Percentiles rank a stretch among this genome's conserved stretches.
Evolutionary conservation across 1,140 invertebrate species (phyloP).

Genomic region (Zaprionus gabonicus): DNA sequence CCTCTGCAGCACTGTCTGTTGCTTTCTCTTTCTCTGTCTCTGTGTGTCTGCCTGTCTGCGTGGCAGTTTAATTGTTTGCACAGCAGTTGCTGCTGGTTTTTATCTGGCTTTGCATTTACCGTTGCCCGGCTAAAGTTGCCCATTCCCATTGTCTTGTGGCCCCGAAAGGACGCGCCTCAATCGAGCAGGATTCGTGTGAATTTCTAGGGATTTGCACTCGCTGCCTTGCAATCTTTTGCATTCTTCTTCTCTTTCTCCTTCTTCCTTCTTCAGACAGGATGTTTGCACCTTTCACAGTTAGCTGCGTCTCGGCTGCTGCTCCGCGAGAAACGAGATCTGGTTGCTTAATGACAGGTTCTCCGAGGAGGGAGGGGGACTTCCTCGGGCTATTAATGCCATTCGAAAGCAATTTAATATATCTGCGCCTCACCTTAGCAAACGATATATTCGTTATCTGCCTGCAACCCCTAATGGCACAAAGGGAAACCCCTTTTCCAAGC

Average conservation of each 20-base stretch:
- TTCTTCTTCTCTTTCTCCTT: conserved; percentile 29
- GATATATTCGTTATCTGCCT: conserved; percentile 16
- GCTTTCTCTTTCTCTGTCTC: conserved; percentile 5
- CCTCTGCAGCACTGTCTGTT: neutral
- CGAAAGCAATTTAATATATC: conserved; percentile 76
- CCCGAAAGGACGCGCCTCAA: conserved; percentile 47
- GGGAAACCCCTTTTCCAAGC: conserved; percentile 55
- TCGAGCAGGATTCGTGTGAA: conserved; percentile 64
- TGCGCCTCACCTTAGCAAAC: conserved; percentile 36
- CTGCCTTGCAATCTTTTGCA: conserved; percentile 51
- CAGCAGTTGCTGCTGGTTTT: conserved; percentile 55
- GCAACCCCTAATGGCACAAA: conserved; percentile 63
- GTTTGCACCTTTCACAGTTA: conserved; percentile 69
- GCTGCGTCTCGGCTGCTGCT: conserved; percentile 13
- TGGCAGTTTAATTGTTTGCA: conserved; percentile 72
- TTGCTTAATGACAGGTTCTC: conserved; percentile 71
- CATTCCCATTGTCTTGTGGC: conserved; percentile 49
- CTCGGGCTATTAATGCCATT: conserved; percentile 66
- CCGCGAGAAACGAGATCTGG: conserved; percentile 30
- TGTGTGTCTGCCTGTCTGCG: neutral
- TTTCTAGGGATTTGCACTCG: conserved; percentile 58
- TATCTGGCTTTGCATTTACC: conserved; percentile 68
- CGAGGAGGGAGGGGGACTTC: conserved; percentile 10
- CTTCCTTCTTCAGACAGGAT: conserved; percentile 48
- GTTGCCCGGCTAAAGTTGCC: conserved; percentile 40